Conservation (phyloP, 2,888 invertebrate species). For the Acanthopleura granulata region DNA sequence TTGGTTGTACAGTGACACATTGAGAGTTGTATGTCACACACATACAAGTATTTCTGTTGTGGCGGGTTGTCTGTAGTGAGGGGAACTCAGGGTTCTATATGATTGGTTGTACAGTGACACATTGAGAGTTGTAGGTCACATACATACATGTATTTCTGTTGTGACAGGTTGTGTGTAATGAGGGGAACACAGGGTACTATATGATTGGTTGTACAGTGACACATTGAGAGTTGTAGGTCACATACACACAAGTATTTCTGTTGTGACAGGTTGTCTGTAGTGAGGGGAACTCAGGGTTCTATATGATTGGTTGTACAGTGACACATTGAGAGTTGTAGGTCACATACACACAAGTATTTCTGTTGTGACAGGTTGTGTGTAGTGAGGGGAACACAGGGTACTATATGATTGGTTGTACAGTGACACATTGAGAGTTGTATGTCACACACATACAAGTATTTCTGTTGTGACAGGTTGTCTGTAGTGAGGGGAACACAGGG, state of each 20-base stretch:
- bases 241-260: no score
- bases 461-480: conserved; percentile 76
- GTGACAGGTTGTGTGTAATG: conserved; percentile 81
- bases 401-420: conserved; percentile 94
- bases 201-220: conserved; percentile 90
- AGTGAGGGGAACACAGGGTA: conserved; percentile 98
- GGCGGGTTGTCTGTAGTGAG: conserved; percentile 82
- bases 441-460: no score
- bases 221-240: no score
- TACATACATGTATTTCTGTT: no score
- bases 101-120: conserved; percentile 84
- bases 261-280: conserved; percentile 80
- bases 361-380: conserved; percentile 78
- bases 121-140: no score
- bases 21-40: background rate
- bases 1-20: no score
- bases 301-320: conserved; percentile 91
- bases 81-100: conserved; percentile 99
- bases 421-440: no score
- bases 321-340: no score
- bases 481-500: conserved; percentile 96
- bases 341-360: no score
- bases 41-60: no score
- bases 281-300: conserved; percentile 98
- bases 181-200: conserved; percentile 98